phyloP scores from a whole-genome alignment of 2,888 invertebrate genomes.

The Hypercompe scribonia region DNA sequence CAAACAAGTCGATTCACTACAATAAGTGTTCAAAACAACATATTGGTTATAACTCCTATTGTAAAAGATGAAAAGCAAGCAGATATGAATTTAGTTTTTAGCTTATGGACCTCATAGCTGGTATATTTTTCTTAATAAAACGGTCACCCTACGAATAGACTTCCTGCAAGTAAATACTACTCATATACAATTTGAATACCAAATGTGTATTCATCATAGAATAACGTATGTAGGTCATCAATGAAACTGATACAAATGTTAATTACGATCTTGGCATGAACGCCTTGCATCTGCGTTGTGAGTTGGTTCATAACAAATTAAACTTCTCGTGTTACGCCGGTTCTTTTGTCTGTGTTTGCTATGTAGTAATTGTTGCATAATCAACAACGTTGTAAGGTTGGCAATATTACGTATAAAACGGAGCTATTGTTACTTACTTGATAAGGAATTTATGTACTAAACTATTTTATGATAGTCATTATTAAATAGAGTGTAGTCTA shows the following conservation, averaged over 20 bases:
- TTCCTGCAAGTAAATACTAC: neutral
- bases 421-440: neutral
- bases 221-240: neutral
- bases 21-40: too few relatives aligned
- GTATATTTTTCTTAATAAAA: too few relatives aligned
- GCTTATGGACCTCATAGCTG: too few relatives aligned
- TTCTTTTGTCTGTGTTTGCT: neutral
- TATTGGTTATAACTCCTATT: too few relatives aligned
- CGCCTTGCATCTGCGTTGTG: conserved; percentile 1
- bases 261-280: neutral
- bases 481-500: neutral
- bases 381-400: neutral
- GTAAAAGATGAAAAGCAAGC: too few relatives aligned
- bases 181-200: neutral
- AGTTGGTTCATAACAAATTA: conserved; percentile 5
- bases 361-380: conserved; percentile 14
- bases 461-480: neutral
- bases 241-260: neutral
- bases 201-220: neutral
- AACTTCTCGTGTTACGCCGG: conserved; percentile 8
- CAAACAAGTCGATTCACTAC: too few relatives aligned
- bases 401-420: neutral
- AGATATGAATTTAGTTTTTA: too few relatives aligned
- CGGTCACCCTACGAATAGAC: too few relatives aligned
- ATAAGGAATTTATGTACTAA: conserved; percentile 1